These are phyloP conservation scores for Lypha dubia DNA, from an alignment of 2,888 invertebrate species.

Conservation along the genomic window DNA sequence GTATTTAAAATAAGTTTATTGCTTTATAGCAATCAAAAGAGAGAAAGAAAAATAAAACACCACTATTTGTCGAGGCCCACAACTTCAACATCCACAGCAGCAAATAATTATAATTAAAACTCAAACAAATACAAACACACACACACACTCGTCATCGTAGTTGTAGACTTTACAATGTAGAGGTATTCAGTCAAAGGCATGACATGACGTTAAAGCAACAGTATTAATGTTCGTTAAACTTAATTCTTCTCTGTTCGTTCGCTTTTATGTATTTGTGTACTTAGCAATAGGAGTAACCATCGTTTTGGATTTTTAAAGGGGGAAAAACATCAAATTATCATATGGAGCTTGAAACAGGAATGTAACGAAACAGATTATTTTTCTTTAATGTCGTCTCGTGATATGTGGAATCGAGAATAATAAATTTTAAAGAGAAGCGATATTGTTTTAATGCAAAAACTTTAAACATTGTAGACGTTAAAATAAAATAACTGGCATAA, in stretches of 20 bases:
- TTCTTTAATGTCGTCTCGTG: too few relatives aligned
- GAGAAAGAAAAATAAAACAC: background rate
- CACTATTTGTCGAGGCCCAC: constrained; percentile 40
- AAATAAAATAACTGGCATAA: too few relatives aligned
- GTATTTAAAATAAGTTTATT: constrained; percentile 1
- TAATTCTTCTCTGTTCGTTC: constrained; percentile 4
- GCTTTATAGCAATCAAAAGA: constrained; percentile 6
- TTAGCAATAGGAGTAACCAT: constrained; percentile 14
- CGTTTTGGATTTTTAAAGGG: background rate
- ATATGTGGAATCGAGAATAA: too few relatives aligned
- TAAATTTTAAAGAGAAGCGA: too few relatives aligned
- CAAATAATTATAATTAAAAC: constrained; percentile 83
- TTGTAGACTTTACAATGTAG: too few relatives aligned
- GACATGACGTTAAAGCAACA: constrained; percentile 38
- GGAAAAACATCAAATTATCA: too few relatives aligned
- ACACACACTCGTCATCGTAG: too few relatives aligned
- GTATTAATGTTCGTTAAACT: constrained; percentile 41
- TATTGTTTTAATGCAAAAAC: too few relatives aligned
- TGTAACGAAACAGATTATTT: too few relatives aligned
- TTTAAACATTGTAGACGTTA: too few relatives aligned
- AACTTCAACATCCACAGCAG: constrained; percentile 53
- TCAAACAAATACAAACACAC: constrained; percentile 76
- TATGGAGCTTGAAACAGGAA: too few relatives aligned
- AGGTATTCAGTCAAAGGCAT: too few relatives aligned
- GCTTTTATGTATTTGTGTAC: constrained; percentile 2